Evolutionary conservation across 2,888 invertebrate species (phyloP).

Genomic region (Aplocera efformata): DNA sequence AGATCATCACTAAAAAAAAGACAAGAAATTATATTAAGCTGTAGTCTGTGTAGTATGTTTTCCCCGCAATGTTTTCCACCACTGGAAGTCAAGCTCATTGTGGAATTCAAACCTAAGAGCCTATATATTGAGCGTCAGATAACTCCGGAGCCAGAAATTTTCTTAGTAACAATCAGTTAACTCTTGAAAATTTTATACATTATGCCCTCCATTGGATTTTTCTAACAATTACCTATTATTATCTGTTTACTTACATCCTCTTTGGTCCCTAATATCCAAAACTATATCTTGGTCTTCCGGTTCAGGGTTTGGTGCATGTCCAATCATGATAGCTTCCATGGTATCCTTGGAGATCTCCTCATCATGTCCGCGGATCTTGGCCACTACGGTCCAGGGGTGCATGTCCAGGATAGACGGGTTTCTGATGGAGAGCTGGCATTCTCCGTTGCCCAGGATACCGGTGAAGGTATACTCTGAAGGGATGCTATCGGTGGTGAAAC

Average conservation of each 20-base stretch:
- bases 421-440: constrained; percentile 39
- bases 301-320: not conserved
- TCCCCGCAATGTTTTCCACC: no score
- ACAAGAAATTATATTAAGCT: not conserved
- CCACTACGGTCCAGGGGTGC: constrained; percentile 58
- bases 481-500: constrained; percentile 44
- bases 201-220: no score
- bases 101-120: no score
- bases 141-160: no score
- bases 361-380: constrained; percentile 39
- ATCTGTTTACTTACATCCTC: constrained; percentile 26
- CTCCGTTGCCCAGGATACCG: constrained; percentile 29
- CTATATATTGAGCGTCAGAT: no score
- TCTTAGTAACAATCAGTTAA: no score
- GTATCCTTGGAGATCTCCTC: constrained; percentile 42
- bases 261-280: not conserved
- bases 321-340: constrained; percentile 18
- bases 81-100: no score
- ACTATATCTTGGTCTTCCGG: not conserved
- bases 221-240: no score
- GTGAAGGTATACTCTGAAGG: constrained; percentile 35
- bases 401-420: constrained; percentile 39
- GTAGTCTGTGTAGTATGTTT: not conserved
- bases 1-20: constrained; percentile 17
- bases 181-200: no score